Base-by-base conservation (phyloP, 2,888 invertebrate genomes). In the Drosophila greeni region DNA sequence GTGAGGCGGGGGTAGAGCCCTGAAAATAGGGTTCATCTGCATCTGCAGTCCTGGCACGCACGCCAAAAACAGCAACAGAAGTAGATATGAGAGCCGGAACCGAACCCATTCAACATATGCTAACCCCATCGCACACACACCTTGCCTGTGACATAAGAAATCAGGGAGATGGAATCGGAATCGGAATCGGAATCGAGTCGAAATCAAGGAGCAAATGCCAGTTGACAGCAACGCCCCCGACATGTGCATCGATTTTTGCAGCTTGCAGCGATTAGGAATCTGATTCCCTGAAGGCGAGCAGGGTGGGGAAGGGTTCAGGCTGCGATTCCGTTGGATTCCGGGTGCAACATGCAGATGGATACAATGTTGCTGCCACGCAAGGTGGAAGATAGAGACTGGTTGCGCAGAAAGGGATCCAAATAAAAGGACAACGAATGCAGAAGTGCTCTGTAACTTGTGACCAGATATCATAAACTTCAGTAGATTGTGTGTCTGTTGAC, bases 161-260 rank as follows among this genome's bases (percentile, higher is more conserved):
- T 42, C 56, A 29, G 49, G 57, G 23, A 45, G 23, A 49, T 34
- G 40, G 73, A 74, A 65, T 76, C 77, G 72, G 57, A 69, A 61
- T 74, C 68, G 40, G 73, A 74, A 65, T 76, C 77, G 72, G 57
- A 69, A 61, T 74, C 68, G 64, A 69, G 51, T 74, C 65, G 69
- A 71, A 81, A 78, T 78, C 77, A 79, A 82, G 80, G 75, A 66
- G 49, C 49, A 66, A 82, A 72, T 74, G 66, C 57, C 65, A 81
- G 72, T 77, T 77, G 83, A 80, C 78, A 80, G 72, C 53, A 66
- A 75, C 79, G 84, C 79, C 84, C 70, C 51, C 79, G 84, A 76
- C 79, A 79, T 79, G 79, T 79, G 79, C 84, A 79, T 77, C 72
- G 58, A 39, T 60, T 64, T 55, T 54, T 64, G 66, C 67, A 66